Evolutionary conservation across 2,888 invertebrate species (phyloP).

Genomic region (Xanthia icteritia): DNA sequence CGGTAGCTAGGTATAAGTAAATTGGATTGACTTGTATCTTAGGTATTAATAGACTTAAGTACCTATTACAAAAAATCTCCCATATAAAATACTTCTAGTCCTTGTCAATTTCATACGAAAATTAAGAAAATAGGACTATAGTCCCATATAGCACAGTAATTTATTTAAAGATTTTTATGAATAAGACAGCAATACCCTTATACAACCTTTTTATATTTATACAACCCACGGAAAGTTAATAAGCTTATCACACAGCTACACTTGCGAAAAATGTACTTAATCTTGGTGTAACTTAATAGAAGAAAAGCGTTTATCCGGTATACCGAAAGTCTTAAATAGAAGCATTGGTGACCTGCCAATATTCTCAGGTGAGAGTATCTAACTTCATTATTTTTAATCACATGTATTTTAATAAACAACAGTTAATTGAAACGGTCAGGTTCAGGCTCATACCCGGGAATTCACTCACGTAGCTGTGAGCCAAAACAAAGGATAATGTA

Average conservation of each 20-base stretch:
- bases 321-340: neutral
- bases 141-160: neutral
- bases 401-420: constrained; percentile 26
- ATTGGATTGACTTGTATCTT: neutral
- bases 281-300: neutral
- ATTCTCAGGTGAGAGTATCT: neutral
- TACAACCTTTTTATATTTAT: neutral
- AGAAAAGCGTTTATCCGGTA: neutral
- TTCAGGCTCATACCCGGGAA: constrained; percentile 11
- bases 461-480: constrained; percentile 36
- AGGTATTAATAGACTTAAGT: no score
- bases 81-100: neutral
- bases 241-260: neutral
- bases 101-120: neutral
- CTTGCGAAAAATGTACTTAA: neutral
- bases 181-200: neutral
- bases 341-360: neutral
- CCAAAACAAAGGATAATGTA: constrained; percentile 52
- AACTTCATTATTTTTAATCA: neutral
- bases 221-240: neutral
- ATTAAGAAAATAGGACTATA: neutral
- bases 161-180: neutral
- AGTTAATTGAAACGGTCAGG: constrained; percentile 29
- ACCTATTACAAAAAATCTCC: no score
- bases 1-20: neutral